These are phyloP conservation scores for Andinoacara biseriatus DNA, from an alignment of 2,113 vertebrate species.

Conservation along the genomic window DNA sequence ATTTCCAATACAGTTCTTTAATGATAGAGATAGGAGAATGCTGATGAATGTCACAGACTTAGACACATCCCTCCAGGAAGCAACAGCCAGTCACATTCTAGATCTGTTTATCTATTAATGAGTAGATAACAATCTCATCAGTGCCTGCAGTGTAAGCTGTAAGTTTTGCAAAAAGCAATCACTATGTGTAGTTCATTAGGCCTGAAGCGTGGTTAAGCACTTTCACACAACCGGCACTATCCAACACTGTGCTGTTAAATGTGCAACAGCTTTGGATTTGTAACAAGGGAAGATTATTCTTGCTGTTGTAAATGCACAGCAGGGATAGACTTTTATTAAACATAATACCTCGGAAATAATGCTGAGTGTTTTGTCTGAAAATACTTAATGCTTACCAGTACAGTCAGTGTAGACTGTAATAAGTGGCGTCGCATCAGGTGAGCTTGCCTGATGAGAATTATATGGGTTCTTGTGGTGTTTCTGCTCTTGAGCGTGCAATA, in stretches of 20 bases:
- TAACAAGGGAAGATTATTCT: slow-evolving; percentile 2
- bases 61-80: slow-evolving; percentile 50
- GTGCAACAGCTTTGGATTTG: slow-evolving; percentile 39
- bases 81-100: slow-evolving; percentile 55
- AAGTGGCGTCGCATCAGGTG: background rate
- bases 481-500: background rate
- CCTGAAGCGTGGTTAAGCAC: slow-evolving; percentile 21
- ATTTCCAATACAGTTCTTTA: slow-evolving; percentile 53
- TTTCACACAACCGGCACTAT: slow-evolving; percentile 37
- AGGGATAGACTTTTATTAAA: slow-evolving; percentile 19
- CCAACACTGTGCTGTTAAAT: slow-evolving; percentile 11
- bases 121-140: slow-evolving; percentile 52
- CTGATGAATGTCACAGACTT: slow-evolving; percentile 46
- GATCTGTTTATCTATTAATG: slow-evolving; percentile 68
- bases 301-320: slow-evolving; percentile 38
- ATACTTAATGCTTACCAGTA: background rate
- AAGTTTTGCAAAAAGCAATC: slow-evolving; percentile 49
- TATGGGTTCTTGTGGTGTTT: background rate
- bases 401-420: slow-evolving; percentile 20
- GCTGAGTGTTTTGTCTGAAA: background rate
- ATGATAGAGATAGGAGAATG: slow-evolving; percentile 45
- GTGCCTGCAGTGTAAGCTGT: slow-evolving; percentile 40
- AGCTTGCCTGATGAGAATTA: slow-evolving; percentile 13
- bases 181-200: slow-evolving; percentile 55
- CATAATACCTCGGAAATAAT: background rate